Percentiles rank a stretch among this genome's conserved stretches.
Evolutionary conservation across 2,888 invertebrate genomes (phyloP).

Genomic region (Melanostoma mellinum): DNA sequence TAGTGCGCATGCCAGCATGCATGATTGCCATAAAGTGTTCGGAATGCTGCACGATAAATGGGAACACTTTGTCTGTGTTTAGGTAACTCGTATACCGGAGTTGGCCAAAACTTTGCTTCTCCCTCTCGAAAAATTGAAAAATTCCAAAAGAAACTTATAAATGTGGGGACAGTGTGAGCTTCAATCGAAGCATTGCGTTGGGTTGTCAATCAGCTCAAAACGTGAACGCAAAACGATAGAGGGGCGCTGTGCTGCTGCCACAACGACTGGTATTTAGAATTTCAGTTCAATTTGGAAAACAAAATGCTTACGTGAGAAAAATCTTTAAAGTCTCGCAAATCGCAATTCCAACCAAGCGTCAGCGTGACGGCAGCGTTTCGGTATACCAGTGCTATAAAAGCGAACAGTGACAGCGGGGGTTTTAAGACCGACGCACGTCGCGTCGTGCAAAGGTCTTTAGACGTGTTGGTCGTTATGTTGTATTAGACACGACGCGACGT

Average conservation of each 20-base stretch:
- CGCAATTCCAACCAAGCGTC: conserved; percentile 36
- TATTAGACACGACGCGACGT: conserved; percentile 39
- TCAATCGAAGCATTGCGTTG: conserved; percentile 42
- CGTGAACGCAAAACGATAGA: conserved; percentile 13
- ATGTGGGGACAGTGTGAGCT: conserved; percentile 24
- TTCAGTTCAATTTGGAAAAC: conserved; percentile 71
- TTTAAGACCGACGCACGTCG: not conserved
- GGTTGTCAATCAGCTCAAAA: conserved; percentile 49
- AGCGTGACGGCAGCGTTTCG: conserved; percentile 14
- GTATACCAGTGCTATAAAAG: not conserved
- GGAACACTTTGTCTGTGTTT: conserved; percentile 37
- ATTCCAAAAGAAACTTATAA: conserved; percentile 31
- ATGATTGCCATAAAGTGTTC: conserved; percentile 61
- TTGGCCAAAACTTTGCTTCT: conserved; percentile 42
- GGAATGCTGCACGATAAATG: conserved; percentile 67
- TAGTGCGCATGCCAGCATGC: conserved; percentile 44
- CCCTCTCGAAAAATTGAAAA: too few relatives aligned
- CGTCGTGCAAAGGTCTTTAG: conserved; percentile 44
- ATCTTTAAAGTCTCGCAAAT: conserved; percentile 40
- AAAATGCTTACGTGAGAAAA: conserved; percentile 70
- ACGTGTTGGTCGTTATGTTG: conserved; percentile 46
- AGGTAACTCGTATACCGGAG: not conserved
- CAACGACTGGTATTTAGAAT: conserved; percentile 65
- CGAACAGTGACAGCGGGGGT: not conserved
- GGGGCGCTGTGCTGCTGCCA: not conserved